These are phyloP conservation scores for Uloborus diversus DNA, from an alignment of 1,140 invertebrate genomes.

Conservation along the genomic window DNA sequence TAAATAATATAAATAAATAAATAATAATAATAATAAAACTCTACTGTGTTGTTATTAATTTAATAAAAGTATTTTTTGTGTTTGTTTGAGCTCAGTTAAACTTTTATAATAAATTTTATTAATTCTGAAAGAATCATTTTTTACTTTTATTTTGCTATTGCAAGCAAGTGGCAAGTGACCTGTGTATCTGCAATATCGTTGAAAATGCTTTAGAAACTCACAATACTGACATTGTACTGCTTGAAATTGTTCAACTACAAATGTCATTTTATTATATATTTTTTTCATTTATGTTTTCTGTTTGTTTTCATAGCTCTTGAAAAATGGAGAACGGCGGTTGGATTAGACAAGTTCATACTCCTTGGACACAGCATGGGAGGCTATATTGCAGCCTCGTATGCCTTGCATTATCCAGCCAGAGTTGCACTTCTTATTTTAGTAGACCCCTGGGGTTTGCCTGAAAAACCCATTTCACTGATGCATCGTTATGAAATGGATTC, in stretches of 20 bases:
- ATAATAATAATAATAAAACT: no score
- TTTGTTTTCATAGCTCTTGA: slow-evolving; percentile 76
- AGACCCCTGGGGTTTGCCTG: slow-evolving; percentile 97
- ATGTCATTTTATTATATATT: neutral
- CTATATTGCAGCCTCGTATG: slow-evolving; percentile 90
- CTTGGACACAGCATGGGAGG: slow-evolving; percentile 96
- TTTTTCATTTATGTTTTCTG: neutral
- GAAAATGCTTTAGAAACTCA: neutral
- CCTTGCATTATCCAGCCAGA: slow-evolving; percentile 81
- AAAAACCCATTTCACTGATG: slow-evolving; percentile 74
- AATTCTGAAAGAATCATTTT: no score
- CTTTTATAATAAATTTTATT: no score
- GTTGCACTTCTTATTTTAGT: slow-evolving; percentile 91
- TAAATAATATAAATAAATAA: no score
- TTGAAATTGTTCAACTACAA: neutral
- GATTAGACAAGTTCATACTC: slow-evolving; percentile 88
- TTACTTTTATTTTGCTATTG: no score
- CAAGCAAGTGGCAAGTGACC: no score
- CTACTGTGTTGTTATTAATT: no score
- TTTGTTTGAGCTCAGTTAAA: no score
- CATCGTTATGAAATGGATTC: slow-evolving; percentile 74
- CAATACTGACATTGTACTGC: neutral
- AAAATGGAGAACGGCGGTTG: slow-evolving; percentile 91
- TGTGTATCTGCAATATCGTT: no score
- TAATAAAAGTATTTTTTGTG: no score